A percentile compares a stretch with the other conserved stretches of the same genome.
Evolutionary conservation across 2,888 invertebrate genomes (phyloP).

Genomic region (Rhamnusium bicolor): DNA sequence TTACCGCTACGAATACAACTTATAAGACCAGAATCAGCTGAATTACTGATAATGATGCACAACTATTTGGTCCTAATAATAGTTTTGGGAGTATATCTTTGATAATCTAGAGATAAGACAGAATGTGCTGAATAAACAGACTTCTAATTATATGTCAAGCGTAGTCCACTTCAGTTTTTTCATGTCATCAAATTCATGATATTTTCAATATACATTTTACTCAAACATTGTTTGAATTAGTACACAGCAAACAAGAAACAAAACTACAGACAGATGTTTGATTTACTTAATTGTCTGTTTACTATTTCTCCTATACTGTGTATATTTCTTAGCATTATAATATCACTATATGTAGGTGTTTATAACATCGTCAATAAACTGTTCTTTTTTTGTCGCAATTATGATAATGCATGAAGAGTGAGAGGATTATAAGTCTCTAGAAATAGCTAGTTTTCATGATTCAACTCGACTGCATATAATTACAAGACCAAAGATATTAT

Average conservation of each 20-base stretch:
- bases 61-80: not conserved
- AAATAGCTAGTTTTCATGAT: no score
- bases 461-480: no score
- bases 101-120: not conserved
- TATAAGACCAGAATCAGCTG: not conserved
- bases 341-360: no score
- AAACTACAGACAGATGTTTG: not conserved
- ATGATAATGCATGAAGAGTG: no score
- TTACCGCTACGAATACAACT: no score
- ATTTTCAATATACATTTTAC: not conserved
- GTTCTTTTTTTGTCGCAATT: no score
- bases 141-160: not conserved
- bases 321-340: no score
- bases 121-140: not conserved
- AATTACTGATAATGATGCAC: not conserved
- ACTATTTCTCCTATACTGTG: not conserved
- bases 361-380: no score
- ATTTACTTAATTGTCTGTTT: not conserved
- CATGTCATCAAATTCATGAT: not conserved
- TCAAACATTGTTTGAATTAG: not conserved
- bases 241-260: not conserved
- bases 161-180: not conserved
- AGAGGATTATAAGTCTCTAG: no score
- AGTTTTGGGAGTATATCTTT: not conserved
- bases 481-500: no score